A percentile compares a stretch with the other conserved stretches of the same genome.
These are phyloP conservation scores for Rosalia funebris DNA, from an alignment of 2,888 invertebrate species.

Conservation along the genomic window DNA sequence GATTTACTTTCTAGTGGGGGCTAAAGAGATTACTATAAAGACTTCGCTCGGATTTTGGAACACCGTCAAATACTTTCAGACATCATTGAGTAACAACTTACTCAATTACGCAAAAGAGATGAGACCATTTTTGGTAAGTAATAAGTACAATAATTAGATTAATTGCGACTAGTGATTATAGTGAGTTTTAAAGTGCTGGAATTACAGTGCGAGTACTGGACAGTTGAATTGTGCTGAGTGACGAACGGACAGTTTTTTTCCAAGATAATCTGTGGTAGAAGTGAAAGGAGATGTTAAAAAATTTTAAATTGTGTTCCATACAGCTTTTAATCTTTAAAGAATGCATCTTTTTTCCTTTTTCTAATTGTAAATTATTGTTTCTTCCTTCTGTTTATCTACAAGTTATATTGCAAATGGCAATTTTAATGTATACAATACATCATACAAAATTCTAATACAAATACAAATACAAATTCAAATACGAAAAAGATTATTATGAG, in stretches of 20 bases:
- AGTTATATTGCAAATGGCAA: not conserved
- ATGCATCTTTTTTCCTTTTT: not conserved
- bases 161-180: slow-evolving; percentile 14
- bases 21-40: slow-evolving; percentile 34
- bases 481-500: no score
- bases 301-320: no score
- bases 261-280: not conserved
- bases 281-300: not conserved
- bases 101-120: slow-evolving; percentile 32
- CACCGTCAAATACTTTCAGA: slow-evolving; percentile 71
- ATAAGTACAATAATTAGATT: not conserved
- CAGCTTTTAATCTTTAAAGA: no score
- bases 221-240: not conserved
- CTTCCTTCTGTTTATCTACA: not conserved
- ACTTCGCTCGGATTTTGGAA: slow-evolving; percentile 39
- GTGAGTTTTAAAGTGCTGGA: slow-evolving; percentile 25
- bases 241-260: not conserved
- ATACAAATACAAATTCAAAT: no score
- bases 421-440: no score
- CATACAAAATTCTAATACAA: no score
- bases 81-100: slow-evolving; percentile 64
- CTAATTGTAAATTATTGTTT: not conserved
- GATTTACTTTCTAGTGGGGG: slow-evolving; percentile 25
- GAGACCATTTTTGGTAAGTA: slow-evolving; percentile 50
- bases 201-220: not conserved